phyloP scores from a whole-genome alignment of 2,888 invertebrate genomes.

The Caenorhabditis japonica region DNA sequence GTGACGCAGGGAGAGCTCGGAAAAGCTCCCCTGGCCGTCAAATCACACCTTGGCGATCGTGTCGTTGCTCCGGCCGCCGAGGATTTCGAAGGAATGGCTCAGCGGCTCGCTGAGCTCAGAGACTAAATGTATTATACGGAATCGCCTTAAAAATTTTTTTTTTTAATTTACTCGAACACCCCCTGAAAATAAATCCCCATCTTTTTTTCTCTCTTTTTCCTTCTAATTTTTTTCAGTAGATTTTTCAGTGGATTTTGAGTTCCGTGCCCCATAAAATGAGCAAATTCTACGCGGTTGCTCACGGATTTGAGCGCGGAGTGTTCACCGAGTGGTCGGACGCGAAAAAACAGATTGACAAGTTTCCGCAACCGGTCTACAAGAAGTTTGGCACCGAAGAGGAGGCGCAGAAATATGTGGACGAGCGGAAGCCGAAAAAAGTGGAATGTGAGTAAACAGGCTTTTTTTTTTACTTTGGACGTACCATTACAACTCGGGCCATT shows the following conservation, averaged over 20 bases:
- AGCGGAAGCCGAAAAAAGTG: constrained; percentile 54
- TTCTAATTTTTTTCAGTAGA: neutral
- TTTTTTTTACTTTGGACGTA: too few relatives aligned
- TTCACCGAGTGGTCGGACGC: constrained; percentile 78
- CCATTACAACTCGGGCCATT: too few relatives aligned
- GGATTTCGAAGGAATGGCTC: constrained; percentile 61
- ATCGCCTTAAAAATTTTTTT: constrained; percentile 8
- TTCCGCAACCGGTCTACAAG: constrained; percentile 69
- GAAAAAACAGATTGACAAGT: constrained; percentile 71
- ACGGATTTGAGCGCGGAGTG: constrained; percentile 59
- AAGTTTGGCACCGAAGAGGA: constrained; percentile 66
- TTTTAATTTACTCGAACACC: constrained; percentile 14
- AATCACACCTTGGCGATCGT: constrained; percentile 53
- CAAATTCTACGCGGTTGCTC: constrained; percentile 68
- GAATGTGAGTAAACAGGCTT: constrained; percentile 55
- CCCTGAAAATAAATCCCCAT: constrained; percentile 6
- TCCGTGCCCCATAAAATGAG: constrained; percentile 28
- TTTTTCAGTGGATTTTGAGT: neutral
- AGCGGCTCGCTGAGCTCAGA: constrained; percentile 61
- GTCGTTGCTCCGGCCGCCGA: constrained; percentile 29
- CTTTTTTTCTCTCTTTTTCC: neutral
- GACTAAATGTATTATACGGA: constrained; percentile 54
- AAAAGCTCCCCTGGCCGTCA: constrained; percentile 70
- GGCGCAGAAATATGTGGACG: constrained; percentile 64
- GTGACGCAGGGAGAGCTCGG: constrained; percentile 75